Base-by-base conservation (phyloP, 92 coral and sea anemone genomes). In the Porites rus region DNA sequence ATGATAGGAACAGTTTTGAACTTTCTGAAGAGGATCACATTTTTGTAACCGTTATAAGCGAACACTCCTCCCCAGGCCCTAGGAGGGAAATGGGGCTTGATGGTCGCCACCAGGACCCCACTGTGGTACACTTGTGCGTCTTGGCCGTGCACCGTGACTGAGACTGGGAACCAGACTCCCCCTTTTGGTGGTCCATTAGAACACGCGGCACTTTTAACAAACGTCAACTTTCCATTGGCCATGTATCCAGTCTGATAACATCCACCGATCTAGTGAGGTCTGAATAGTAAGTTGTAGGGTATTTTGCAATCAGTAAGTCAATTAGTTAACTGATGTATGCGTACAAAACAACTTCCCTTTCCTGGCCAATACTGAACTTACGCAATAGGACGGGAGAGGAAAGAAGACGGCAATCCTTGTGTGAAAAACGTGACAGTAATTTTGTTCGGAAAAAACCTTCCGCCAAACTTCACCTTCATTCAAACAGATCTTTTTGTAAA, bases 131-230 rank as follows among this genome's bases (percentile, higher is more conserved):
- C 62, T 28, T 65, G 84, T 54, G 50, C 88, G 17, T 77, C 74
- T 46, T 77, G 75, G 60, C 79, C 75, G 69, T 72, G 83, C 63
- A 82, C 84, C 38, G 75, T 75, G 56, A 88, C 56, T 38, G 63
- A 62, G 11, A 77, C 84, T 28, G 53, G 61, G 69, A 88, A 88
- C 92, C 92, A 88, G 24, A 63, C 63, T n/a, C 76, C 84, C 11
- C 92, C 92, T 59, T 56, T 82, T 8, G 92, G 92, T 21, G 92
- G 84, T 24, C 84, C 84, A 13, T 76, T 77, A 12, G 88, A 85
- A 18, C 92, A 88, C 17, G 46, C 71, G 1, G 64, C 67, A 12
- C 63, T 60, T 10, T 74, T 50, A 11, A 77, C 72, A 46, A 62
- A 74, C 14, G 18, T 74, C 17, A 53, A 50, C 51, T 51, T 77